Conservation (phyloP, 2,113 vertebrate genomes). For the Calyptommatus sinebrachiatus region DNA sequence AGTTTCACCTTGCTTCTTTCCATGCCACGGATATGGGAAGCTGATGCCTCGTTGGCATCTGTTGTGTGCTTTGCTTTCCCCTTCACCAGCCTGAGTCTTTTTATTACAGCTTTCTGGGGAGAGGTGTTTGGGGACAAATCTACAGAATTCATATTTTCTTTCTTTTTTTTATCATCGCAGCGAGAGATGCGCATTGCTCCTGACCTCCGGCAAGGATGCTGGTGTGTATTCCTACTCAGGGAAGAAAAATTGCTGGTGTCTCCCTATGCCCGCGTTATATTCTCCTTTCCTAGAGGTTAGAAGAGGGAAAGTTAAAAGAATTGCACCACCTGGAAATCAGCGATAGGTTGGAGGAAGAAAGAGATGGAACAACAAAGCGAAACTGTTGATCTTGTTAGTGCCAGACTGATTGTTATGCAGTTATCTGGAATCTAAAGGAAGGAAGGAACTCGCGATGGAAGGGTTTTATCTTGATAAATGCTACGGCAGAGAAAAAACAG, state of each 20-base stretch:
- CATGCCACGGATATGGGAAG: not conserved
- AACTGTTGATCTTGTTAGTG: no score
- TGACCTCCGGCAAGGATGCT: not conserved
- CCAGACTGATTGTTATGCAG: no score
- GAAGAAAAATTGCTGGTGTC: conserved; percentile 4
- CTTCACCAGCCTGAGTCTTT: not conserved
- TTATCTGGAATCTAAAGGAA: no score
- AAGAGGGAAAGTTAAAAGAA: not conserved
- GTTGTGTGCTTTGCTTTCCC: not conserved
- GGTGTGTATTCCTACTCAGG: not conserved
- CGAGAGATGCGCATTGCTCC: not conserved
- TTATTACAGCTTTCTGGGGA: conserved; percentile 20
- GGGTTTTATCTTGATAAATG: no score
- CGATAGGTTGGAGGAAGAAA: not conserved
- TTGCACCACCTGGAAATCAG: not conserved
- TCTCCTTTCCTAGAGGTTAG: not conserved
- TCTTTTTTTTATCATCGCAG: not conserved
- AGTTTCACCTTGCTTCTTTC: no score
- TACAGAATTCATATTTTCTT: not conserved
- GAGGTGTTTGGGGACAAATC: not conserved
- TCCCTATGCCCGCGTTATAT: not conserved
- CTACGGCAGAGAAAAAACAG: no score
- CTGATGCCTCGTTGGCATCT: not conserved
- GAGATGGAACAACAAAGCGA: not conserved
- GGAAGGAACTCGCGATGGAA: no score